Conservation (phyloP, 2,113 vertebrate genomes). For the Phalacrocorax pelagicus region DNA sequence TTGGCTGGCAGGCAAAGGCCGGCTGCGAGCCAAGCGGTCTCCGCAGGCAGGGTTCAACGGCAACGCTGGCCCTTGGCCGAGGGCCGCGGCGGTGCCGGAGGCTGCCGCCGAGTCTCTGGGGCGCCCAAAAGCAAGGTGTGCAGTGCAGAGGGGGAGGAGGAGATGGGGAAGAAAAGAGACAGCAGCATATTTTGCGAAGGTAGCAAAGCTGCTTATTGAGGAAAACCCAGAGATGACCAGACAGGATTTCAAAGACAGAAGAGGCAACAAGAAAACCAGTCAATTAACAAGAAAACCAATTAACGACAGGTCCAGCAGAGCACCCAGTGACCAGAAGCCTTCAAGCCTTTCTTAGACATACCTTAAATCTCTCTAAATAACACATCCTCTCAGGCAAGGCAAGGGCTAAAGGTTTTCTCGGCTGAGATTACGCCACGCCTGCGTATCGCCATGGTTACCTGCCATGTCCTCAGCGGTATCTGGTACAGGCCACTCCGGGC, state of each 20-base stretch:
- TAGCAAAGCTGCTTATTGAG: background rate
- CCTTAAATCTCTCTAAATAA: background rate
- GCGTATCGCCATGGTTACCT: background rate
- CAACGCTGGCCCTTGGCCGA: rapidly evolving
- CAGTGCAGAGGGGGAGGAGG: rapidly evolving
- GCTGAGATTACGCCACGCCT: background rate
- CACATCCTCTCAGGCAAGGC: background rate
- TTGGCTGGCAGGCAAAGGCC: too few species aligned
- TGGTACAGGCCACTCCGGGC: rapidly evolving
- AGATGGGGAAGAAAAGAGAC: background rate
- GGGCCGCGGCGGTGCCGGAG: background rate
- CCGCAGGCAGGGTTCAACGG: rapidly evolving
- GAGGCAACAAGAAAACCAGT: background rate
- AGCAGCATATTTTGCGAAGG: background rate
- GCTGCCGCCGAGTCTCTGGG: background rate
- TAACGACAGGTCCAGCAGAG: background rate
- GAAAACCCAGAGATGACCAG: background rate
- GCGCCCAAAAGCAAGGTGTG: rapidly evolving
- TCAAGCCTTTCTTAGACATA: background rate
- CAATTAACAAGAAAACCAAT: background rate
- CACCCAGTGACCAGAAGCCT: background rate
- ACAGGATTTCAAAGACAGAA: background rate
- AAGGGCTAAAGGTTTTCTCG: background rate
- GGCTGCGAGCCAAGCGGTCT: background rate
- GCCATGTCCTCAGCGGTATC: rapidly evolving